Conservation (phyloP, 2,113 vertebrate genomes). For the Puma concolor region DNA sequence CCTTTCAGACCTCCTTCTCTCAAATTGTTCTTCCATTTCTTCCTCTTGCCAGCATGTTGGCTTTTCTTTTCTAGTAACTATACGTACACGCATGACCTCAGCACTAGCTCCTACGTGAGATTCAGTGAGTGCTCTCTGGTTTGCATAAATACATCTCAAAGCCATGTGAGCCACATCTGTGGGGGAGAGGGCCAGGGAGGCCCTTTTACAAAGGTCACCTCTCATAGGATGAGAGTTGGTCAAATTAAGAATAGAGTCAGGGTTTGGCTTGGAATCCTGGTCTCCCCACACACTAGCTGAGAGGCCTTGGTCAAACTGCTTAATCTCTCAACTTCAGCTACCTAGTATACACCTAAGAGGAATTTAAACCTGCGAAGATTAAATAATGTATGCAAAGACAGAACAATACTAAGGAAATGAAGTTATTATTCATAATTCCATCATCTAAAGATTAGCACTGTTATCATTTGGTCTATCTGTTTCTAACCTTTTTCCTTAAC, state of each 20-base stretch:
- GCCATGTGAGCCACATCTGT: not conserved
- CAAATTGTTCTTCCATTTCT: not conserved
- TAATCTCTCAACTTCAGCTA: not conserved
- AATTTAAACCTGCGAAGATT: not conserved
- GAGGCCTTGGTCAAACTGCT: not conserved
- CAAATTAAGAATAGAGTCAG: not conserved
- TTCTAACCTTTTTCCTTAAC: not conserved
- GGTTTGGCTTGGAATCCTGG: not conserved
- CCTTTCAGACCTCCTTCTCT: not conserved
- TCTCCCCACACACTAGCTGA: not conserved
- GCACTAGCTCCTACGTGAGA: not conserved
- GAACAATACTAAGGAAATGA: conserved; percentile 8
- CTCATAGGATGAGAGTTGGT: not conserved
- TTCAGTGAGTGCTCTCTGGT: not conserved
- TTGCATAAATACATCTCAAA: not conserved
- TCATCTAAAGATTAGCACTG: not conserved
- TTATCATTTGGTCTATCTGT: not conserved
- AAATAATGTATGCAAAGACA: not conserved
- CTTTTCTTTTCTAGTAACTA: not conserved
- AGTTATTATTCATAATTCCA: not conserved
- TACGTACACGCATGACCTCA: not conserved
- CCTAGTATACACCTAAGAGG: not conserved
- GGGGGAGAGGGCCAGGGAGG: not conserved
- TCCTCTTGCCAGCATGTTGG: not conserved
- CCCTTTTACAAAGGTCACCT: not conserved